Percentiles rank a stretch among this genome's conserved stretches.
phyloP scores from a whole-genome alignment of 2,113 vertebrate genomes.

The Pandion haliaetus region DNA sequence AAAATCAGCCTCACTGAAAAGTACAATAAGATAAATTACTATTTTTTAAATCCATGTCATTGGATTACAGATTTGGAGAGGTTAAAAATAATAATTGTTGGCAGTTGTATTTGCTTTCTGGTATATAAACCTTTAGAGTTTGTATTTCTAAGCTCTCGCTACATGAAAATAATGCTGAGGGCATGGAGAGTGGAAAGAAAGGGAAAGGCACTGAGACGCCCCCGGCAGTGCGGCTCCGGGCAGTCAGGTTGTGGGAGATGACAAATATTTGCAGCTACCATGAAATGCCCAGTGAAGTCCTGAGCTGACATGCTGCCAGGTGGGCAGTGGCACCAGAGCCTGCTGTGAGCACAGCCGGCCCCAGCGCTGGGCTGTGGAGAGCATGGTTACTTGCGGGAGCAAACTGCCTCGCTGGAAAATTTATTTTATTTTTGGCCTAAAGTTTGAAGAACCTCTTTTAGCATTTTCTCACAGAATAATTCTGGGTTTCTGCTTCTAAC shows the following conservation, averaged over 20 bases:
- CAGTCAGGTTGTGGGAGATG: rapidly evolving
- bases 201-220: neutral
- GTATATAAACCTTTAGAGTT: neutral
- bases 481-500: constrained; percentile 12
- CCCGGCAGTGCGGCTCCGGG: rapidly evolving
- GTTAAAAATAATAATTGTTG: neutral
- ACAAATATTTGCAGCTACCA: rapidly evolving
- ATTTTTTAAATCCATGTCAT: neutral
- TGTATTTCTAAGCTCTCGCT: neutral
- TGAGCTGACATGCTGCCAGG: rapidly evolving
- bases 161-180: neutral
- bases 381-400: neutral
- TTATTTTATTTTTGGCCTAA: neutral
- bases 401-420: neutral
- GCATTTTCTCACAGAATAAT: constrained; percentile 45
- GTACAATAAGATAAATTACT: neutral
- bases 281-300: neutral
- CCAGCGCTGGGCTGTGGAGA: neutral
- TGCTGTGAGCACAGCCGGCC: neutral
- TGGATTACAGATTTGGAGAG: neutral
- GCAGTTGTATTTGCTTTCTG: neutral
- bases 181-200: neutral
- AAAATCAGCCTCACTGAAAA: neutral
- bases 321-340: neutral
- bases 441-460: constrained; percentile 23